Base-by-base conservation (phyloP, 1,140 invertebrate species). In the Onthophagus taurus region DNA sequence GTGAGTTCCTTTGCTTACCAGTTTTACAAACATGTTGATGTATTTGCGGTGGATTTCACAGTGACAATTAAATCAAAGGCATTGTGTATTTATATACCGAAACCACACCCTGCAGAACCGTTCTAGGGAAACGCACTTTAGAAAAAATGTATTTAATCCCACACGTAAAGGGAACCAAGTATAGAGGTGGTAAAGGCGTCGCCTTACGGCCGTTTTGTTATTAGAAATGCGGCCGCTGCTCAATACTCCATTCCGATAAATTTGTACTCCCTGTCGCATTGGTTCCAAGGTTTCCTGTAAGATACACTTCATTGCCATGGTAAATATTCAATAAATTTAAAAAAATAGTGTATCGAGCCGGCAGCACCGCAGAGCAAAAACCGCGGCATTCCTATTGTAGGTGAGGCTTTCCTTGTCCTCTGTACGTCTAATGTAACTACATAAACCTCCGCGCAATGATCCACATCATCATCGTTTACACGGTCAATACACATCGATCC, bases 1-100 rank as follows among this genome's bases (percentile, higher is more conserved):
- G 23, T 26, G 23, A 26, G 23, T 7, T 26, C 23, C 6, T n/a
- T 24, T 16, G 57, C 61, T 62, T 59, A 64, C 61, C 61, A 64
- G 60, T 64, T 64, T 64, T 64, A 62, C 61, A 54, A 64, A 64
- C 61, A 64, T 64, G 61, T 64, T 60, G 60, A 47, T 52, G 48
- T 48, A 51, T 53, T 58, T 45, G 42, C 55, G 55, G 49, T 53
- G 48, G 51, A 57, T 50, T 55, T 51, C 48, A 57, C 53, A 58
- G 50, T 55, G 52, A 53, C 49, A 54, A 43, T 48, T 43, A 46
- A 50, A 44, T 47, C 49, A 44, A 58, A 60, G 48, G 55, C 51
- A 48, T 51, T 45, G 39, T 47, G 45, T 36, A 38, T 43, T 60
- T 62, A 54, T 63, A 64, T 61, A 62, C 47, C 24, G 38, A 42